These are phyloP conservation scores for Ornithorhynchus anatinus DNA, from an alignment of 2,113 vertebrate species.

Conservation along the genomic window DNA sequence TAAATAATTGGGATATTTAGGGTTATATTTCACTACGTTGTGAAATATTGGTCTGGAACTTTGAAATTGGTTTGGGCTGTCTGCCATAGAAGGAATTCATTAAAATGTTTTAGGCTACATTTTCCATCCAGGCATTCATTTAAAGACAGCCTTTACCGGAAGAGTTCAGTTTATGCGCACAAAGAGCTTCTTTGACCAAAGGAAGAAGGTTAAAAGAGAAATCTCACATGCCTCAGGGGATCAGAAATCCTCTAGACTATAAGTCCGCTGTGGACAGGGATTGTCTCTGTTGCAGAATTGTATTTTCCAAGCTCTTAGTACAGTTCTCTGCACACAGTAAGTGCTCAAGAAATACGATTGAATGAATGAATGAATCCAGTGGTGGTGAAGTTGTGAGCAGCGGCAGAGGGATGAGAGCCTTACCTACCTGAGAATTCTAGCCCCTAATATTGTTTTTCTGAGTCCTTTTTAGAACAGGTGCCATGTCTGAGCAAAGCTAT, in stretches of 20 bases:
- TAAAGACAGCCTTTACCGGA: background rate
- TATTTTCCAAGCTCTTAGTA: too few relatives aligned
- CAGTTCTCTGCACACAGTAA: too few relatives aligned
- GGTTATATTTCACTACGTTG: background rate
- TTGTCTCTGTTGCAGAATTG: too few relatives aligned
- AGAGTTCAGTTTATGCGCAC: background rate
- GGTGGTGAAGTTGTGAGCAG: too few relatives aligned
- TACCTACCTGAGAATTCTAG: too few relatives aligned
- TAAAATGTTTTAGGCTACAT: background rate
- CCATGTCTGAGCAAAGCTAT: too few relatives aligned
- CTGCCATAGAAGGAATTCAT: background rate
- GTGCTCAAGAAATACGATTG: too few relatives aligned
- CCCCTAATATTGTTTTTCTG: too few relatives aligned
- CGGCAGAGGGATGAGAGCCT: too few relatives aligned
- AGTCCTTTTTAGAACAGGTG: too few relatives aligned
- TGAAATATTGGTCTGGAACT: background rate
- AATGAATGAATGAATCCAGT: too few relatives aligned
- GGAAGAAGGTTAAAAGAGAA: background rate
- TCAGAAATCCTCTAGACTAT: background rate
- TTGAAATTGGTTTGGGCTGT: background rate
- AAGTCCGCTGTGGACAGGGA: too few relatives aligned
- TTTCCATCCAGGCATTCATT: background rate
- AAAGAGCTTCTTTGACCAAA: background rate
- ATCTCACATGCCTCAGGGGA: background rate
- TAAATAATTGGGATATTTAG: background rate